These are phyloP conservation scores for Steinernema hermaphroditum DNA, from an alignment of 2,888 invertebrate species.

Conservation along the genomic window DNA sequence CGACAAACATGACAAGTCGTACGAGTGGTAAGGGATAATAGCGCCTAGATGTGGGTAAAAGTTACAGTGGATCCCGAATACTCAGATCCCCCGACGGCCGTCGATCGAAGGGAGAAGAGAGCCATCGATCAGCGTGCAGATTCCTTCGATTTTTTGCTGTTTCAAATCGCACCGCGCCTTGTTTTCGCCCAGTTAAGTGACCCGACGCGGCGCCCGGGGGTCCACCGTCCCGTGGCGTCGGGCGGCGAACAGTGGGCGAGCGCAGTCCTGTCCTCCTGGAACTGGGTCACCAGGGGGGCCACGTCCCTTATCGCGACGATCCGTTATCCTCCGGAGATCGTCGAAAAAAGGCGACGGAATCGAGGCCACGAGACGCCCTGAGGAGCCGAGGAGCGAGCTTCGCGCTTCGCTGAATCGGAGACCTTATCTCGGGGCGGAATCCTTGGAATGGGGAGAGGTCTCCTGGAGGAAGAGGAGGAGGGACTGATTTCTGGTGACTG, in stretches of 20 bases:
- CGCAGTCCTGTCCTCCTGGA: slow-evolving; percentile 26
- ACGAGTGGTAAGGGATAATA: too few relatives aligned
- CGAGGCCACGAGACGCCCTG: background rate
- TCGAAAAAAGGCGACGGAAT: slow-evolving; percentile 6
- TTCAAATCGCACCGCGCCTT: slow-evolving; percentile 12
- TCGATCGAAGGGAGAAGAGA: background rate
- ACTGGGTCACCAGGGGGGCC: slow-evolving; percentile 23
- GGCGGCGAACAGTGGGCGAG: background rate
- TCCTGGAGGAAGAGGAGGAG: background rate
- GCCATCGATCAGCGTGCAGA: slow-evolving; percentile 9
- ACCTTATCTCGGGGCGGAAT: slow-evolving; percentile 3
- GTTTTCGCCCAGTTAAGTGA: slow-evolving; percentile 29
- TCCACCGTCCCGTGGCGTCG: background rate
- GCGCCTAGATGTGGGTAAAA: too few relatives aligned
- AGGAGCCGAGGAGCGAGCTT: background rate
- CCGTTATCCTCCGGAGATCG: slow-evolving; percentile 31
- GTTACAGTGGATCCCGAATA: too few relatives aligned
- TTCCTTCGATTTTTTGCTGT: slow-evolving; percentile 15
- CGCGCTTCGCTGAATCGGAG: background rate
- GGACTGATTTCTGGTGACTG: background rate
- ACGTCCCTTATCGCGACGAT: slow-evolving; percentile 23
- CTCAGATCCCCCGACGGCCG: too few relatives aligned
- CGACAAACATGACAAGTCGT: too few relatives aligned
- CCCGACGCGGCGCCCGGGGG: background rate
- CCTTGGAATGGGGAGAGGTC: background rate